Conservation (phyloP, 2,113 vertebrate genomes). For the Pandion haliaetus region DNA sequence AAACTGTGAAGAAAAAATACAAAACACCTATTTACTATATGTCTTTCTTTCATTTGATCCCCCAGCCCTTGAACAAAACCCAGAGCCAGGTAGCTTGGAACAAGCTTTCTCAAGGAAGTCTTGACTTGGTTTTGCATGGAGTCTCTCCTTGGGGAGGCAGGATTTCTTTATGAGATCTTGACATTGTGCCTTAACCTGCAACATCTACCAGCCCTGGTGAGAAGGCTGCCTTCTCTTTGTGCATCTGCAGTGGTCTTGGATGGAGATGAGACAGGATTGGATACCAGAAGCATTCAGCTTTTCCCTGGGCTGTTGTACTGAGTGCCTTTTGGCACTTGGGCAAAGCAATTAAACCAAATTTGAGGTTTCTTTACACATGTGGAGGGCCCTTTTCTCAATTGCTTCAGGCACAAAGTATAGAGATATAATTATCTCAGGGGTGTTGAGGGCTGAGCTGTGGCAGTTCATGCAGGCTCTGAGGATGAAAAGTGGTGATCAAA, state of each 20-base stretch:
- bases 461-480: rapidly evolving
- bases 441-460: neutral
- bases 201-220: neutral
- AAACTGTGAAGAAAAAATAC: conserved; percentile 72
- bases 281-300: neutral
- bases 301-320: neutral
- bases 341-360: neutral
- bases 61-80: neutral
- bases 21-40: neutral
- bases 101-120: neutral
- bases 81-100: neutral
- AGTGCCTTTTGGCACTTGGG: neutral
- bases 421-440: neutral
- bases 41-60: neutral
- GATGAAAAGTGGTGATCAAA: neutral
- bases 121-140: neutral
- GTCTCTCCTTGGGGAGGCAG: neutral
- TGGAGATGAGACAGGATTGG: neutral
- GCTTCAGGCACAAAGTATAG: neutral
- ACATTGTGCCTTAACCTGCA: neutral
- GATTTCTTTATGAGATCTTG: neutral
- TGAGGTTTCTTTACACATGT: neutral
- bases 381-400: neutral
- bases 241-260: neutral
- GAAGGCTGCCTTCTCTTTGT: neutral